phyloP scores from a whole-genome alignment of 2,113 vertebrate genomes.

The Pituophis catenifer region DNA sequence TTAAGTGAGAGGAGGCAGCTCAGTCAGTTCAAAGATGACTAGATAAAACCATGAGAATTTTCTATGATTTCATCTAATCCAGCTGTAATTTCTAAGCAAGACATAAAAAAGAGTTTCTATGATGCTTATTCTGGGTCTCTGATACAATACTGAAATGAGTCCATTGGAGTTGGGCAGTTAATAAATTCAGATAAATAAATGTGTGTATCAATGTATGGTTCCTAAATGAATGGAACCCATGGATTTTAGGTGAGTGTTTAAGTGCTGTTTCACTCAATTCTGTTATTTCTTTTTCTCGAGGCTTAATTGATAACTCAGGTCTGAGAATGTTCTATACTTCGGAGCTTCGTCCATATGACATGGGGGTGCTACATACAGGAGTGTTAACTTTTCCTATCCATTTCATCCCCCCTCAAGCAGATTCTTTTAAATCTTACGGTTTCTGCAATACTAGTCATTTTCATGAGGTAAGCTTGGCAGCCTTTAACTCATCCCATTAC shows the following conservation, averaged over 20 bases:
- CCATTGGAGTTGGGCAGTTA: neutral
- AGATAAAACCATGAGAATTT: neutral
- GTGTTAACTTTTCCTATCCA: slow-evolving; percentile 58
- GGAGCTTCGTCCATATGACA: slow-evolving; percentile 66
- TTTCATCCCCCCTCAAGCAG: slow-evolving; percentile 73
- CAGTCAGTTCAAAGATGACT: neutral
- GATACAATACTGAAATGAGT: neutral
- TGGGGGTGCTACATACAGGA: slow-evolving; percentile 69
- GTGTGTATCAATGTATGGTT: neutral
- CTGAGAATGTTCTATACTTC: slow-evolving; percentile 70
- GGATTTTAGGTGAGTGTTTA: neutral
- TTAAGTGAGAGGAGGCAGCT: neutral
- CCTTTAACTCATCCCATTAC: neutral
- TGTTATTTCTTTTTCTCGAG: slow-evolving; percentile 50
- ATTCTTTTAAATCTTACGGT: slow-evolving; percentile 70
- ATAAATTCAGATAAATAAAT: neutral
- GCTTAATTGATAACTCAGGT: slow-evolving; percentile 74
- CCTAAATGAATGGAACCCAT: neutral
- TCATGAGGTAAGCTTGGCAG: slow-evolving; percentile 65
- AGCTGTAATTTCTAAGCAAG: neutral
- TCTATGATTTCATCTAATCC: neutral
- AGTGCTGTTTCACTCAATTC: neutral
- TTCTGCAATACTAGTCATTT: slow-evolving; percentile 74
- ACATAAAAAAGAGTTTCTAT: neutral
- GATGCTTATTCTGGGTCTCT: neutral